Conservation (phyloP, 2,113 vertebrate genomes). For the Ammodytes dubius region DNA sequence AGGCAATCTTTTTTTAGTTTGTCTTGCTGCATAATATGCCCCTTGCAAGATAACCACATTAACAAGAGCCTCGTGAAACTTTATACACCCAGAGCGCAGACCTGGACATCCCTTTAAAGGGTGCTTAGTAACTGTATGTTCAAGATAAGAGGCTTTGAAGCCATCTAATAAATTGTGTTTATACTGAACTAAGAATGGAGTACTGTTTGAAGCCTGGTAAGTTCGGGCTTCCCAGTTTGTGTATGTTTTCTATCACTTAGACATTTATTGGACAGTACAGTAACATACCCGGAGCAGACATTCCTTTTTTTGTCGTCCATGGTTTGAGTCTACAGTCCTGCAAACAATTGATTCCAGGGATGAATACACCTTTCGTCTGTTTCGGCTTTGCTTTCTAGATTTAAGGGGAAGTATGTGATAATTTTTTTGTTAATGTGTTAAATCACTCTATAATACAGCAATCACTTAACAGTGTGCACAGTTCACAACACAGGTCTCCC, state of each 20-base stretch:
- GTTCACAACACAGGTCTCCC: too few species aligned
- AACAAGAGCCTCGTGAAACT: conserved; percentile 46
- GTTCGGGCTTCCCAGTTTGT: conserved; percentile 4
- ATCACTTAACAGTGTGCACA: too few species aligned
- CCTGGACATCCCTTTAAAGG: conserved; percentile 15
- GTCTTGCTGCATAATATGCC: conserved; percentile 8
- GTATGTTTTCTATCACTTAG: conserved; percentile 37
- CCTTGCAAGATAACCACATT: background rate
- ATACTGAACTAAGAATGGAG: conserved; percentile 14
- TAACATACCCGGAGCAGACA: conserved; percentile 25
- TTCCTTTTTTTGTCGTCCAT: conserved; percentile 43
- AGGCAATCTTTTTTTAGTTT: conserved; percentile 3
- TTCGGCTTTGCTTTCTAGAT: conserved; percentile 21
- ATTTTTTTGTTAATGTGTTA: background rate
- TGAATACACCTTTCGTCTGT: conserved; percentile 10
- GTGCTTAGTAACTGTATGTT: background rate
- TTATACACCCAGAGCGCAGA: conserved; percentile 5
- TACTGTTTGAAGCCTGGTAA: conserved; percentile 17
- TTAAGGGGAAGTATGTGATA: background rate
- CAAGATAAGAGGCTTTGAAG: conserved; percentile 27
- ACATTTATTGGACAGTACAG: conserved; percentile 50
- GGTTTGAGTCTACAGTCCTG: conserved; percentile 8
- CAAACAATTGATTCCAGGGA: conserved; percentile 16
- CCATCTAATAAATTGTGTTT: conserved; percentile 8
- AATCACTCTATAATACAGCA: too few species aligned